Evolutionary conservation across 2,113 vertebrate genomes (phyloP).

Genomic region (Pseudolaguvia tuberculata): DNA sequence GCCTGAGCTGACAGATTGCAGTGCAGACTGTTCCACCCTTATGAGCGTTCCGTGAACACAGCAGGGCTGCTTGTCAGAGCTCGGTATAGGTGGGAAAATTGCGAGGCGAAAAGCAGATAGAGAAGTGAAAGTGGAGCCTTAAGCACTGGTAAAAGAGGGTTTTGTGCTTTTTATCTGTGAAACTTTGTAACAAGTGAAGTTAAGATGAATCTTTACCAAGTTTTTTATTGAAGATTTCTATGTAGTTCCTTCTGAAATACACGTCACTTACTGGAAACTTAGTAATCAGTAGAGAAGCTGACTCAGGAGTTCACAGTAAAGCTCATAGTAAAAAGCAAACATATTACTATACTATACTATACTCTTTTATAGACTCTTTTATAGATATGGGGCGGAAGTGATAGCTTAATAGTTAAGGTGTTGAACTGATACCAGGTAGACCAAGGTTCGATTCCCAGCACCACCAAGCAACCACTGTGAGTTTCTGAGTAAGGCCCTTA

Average conservation of each 20-base stretch:
- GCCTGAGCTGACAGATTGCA: conserved; percentile 27
- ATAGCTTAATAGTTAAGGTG: too few relatives aligned
- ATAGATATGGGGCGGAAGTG: too few relatives aligned
- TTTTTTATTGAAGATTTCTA: neutral
- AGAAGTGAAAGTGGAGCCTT: neutral
- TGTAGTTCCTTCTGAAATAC: conserved; percentile 5
- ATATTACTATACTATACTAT: neutral
- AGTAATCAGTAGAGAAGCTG: conserved; percentile 18
- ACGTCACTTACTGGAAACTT: conserved; percentile 5
- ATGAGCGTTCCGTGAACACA: conserved; percentile 1
- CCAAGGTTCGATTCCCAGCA: too few relatives aligned
- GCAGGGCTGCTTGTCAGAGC: conserved; percentile 13
- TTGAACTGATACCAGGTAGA: too few relatives aligned
- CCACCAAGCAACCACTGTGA: too few relatives aligned
- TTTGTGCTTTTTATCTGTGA: conserved; percentile 10
- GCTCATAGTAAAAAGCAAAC: neutral
- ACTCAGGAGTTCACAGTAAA: conserved; percentile 7
- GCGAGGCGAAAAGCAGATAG: conserved; percentile 9
- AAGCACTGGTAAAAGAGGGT: neutral
- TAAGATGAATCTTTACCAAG: neutral
- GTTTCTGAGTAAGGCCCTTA: too few relatives aligned
- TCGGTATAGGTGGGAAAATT: conserved; percentile 19
- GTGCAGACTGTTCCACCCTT: conserved; percentile 27
- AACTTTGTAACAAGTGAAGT: conserved; percentile 8
- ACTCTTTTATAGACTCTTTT: too few relatives aligned